phyloP scores from a whole-genome alignment of 2,888 invertebrate species.

The Agonopterix subpropinquella region DNA sequence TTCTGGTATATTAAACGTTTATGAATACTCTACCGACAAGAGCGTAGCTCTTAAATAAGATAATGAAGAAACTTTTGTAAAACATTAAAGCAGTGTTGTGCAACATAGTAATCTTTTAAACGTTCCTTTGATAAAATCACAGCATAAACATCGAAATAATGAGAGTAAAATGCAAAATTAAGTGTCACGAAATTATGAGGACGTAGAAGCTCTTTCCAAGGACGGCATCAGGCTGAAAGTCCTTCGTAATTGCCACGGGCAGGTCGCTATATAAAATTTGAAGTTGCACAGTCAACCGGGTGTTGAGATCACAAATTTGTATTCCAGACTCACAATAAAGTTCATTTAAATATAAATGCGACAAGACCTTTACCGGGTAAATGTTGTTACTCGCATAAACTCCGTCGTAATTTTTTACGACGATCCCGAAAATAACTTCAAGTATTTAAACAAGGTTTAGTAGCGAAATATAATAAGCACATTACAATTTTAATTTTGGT shows the following conservation, averaged over 20 bases:
- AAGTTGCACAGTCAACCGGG: constrained; percentile 37
- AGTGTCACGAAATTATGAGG: constrained; percentile 2
- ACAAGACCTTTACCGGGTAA: constrained; percentile 57
- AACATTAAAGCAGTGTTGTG: too few species aligned
- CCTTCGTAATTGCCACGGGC: constrained; percentile 26
- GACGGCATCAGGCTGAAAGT: constrained; percentile 10
- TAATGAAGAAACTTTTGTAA: too few species aligned
- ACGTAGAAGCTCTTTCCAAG: constrained; percentile 7
- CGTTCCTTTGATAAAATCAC: neutral
- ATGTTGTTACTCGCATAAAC: constrained; percentile 52
- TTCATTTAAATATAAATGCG: constrained; percentile 70
- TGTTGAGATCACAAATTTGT: constrained; percentile 64
- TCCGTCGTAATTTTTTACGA: constrained; percentile 55
- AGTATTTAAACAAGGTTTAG: constrained; percentile 42
- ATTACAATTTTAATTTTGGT: constrained; percentile 22
- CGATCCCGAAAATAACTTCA: constrained; percentile 42
- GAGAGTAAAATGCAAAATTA: neutral
- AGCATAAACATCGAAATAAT: neutral
- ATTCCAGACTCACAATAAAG: constrained; percentile 64
- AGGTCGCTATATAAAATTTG: constrained; percentile 31
- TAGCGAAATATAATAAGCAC: constrained; percentile 33
- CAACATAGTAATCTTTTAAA: too few species aligned
- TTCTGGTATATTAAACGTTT: too few species aligned
- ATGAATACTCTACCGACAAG: too few species aligned
- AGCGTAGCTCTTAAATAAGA: too few species aligned